Evolutionary conservation across 1,140 invertebrate species (phyloP), one percentile per base, ranked within the genome.

Genomic region (Macrobrachium rosenbergii): DNA sequence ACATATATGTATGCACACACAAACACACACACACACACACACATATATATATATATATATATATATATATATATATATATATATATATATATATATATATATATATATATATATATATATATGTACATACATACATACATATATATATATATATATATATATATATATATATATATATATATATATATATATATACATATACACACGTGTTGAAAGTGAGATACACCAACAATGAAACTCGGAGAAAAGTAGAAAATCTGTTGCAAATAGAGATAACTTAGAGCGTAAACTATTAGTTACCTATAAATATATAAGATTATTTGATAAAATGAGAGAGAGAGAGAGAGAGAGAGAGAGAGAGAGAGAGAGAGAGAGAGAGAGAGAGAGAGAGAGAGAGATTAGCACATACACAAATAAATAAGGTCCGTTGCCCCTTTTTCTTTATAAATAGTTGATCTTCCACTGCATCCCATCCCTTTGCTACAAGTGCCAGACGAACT

Each of bases 41-140:
- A n/a, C 23, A n/a, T 23, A 10, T 72, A n/a, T 72, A n/a, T 72
- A n/a, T 72, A 11, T 72, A 43, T 72, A n/a, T 28, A 43, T 28
- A n/a, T 72, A n/a, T 72, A n/a, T 72, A n/a, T 72, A n/a, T 72
- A 12, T 72, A n/a, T 28, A n/a, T 28, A n/a, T 72, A 17, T 72
- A n/a, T 23, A 8, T 72, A n/a, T 28, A 8, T 12, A 21, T 21
- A 5, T 21, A 5, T 21, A 17, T 28, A 17, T 28, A 17, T 72
- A 17, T 69, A 69, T 23, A 10, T 72, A 28, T 72, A 28, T 72
- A 28, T 72, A 28, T 72, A 28, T 23, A 28, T 72, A 28, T 72
- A 28, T 72, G 7, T 72, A 10, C 23, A 10, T 72, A 10, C 23
- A 28, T 72, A 72, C 23, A n/a, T 72, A n/a, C 23, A n/a, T 23